Conservation (phyloP, 2,113 vertebrate genomes). For the Dinomys branickii region DNA sequence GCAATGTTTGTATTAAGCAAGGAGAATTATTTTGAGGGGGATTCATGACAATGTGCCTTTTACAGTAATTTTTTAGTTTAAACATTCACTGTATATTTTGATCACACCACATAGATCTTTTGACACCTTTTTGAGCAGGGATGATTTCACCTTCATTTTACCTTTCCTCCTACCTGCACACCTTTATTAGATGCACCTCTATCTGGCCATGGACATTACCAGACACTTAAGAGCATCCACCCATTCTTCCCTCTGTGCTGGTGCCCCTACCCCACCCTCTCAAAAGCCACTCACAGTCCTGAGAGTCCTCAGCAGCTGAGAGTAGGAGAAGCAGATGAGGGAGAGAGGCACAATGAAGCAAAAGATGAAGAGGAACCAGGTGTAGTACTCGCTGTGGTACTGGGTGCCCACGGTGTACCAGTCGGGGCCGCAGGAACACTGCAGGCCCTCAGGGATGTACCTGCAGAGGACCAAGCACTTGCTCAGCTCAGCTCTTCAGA, state of each 20-base stretch:
- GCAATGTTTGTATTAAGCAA: neutral
- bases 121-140: neutral
- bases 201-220: neutral
- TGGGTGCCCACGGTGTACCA: constrained; percentile 91
- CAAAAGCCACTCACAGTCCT: constrained; percentile 83
- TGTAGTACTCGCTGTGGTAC: constrained; percentile 87
- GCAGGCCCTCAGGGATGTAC: constrained; percentile 89
- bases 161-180: neutral
- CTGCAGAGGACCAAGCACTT: constrained; percentile 70
- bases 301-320: constrained; percentile 85
- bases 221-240: neutral
- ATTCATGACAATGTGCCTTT: neutral
- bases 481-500: accelerated
- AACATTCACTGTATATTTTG: neutral
- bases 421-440: constrained; percentile 91
- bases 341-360: constrained; percentile 88
- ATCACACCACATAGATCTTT: neutral
- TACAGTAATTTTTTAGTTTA: neutral
- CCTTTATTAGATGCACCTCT: neutral
- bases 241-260: neutral
- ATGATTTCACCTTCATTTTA: neutral
- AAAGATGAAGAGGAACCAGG: constrained; percentile 89
- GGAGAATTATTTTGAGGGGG: neutral
- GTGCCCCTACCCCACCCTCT: neutral
- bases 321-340: constrained; percentile 91